Conservation (phyloP, 2,113 vertebrate species). For the Eublepharis macularius region DNA sequence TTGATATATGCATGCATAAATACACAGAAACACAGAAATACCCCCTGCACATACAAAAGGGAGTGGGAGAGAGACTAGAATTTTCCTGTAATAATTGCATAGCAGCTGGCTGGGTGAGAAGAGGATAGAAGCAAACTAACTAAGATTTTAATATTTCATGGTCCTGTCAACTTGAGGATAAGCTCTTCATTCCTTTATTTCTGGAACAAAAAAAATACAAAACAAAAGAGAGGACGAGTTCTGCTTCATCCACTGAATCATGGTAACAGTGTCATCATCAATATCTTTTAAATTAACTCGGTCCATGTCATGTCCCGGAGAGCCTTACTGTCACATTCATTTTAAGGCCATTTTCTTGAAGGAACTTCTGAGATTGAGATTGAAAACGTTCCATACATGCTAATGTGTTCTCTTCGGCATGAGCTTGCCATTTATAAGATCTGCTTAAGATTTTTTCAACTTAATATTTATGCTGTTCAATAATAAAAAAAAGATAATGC, state of each 20-base stretch:
- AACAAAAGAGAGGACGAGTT: not conserved
- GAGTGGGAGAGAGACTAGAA: not conserved
- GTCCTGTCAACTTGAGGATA: slow-evolving; percentile 53
- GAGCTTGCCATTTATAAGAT: not conserved
- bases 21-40: not conserved
- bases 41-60: not conserved
- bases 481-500: not conserved
- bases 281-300: slow-evolving; percentile 25
- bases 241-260: slow-evolving; percentile 13
- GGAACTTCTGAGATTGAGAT: not conserved
- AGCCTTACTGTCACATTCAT: not conserved
- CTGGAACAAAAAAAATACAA: not conserved
- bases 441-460: not conserved
- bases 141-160: slow-evolving; percentile 65
- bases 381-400: fast-evolving
- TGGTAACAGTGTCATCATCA: slow-evolving; percentile 24
- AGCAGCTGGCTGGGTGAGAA: slow-evolving; percentile 64
- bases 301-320: not conserved
- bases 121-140: slow-evolving; percentile 58
- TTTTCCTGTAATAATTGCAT: slow-evolving; percentile 36
- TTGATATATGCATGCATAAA: not conserved
- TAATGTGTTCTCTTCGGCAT: fast-evolving
- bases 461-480: not conserved
- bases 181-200: slow-evolving; percentile 47
- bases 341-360: not conserved